These are phyloP conservation scores for Axea sp. DNA, from an alignment of 2,888 invertebrate genomes.

Conservation along the genomic window DNA sequence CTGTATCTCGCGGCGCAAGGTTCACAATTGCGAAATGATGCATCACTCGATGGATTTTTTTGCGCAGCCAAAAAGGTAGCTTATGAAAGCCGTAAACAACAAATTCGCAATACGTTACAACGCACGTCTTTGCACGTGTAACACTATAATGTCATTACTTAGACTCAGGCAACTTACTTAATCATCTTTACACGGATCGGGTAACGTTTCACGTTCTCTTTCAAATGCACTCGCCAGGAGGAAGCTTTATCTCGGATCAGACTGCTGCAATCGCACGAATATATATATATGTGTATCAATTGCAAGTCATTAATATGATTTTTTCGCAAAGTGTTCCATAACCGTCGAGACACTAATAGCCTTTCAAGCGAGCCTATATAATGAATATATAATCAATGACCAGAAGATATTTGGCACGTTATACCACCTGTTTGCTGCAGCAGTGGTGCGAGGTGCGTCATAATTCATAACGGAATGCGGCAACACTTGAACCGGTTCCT, in stretches of 20 bases:
- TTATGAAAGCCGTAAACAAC: conserved; percentile 24
- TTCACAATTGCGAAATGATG: conserved; percentile 2
- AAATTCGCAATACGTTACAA: conserved; percentile 28
- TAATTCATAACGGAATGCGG: conserved; percentile 59
- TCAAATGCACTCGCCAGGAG: conserved; percentile 31
- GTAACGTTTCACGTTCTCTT: conserved; percentile 58
- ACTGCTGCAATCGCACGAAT: conserved; percentile 29
- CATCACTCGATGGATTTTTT: conserved; percentile 1
- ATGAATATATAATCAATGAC: conserved; percentile 53
- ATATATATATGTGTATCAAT: conserved; percentile 39
- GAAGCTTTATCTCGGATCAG: conserved; percentile 41
- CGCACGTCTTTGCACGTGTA: conserved; percentile 28
- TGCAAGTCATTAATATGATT: conserved; percentile 43
- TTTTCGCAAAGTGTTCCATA: conserved; percentile 19
- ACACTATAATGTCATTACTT: conserved; percentile 51
- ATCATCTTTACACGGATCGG: conserved; percentile 49
- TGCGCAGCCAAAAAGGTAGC: conserved; percentile 1
- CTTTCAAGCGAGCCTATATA: conserved; percentile 36
- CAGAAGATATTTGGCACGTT: conserved; percentile 58
- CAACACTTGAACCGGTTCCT: conserved; percentile 64
- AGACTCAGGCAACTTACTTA: conserved; percentile 42
- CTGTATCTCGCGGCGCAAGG: no score
- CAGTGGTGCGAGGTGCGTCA: conserved; percentile 47
- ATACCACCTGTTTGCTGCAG: conserved; percentile 58
- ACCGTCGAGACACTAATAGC: conserved; percentile 41